phyloP scores from a whole-genome alignment of 2,888 invertebrate genomes.

The Malacosoma neustria region DNA sequence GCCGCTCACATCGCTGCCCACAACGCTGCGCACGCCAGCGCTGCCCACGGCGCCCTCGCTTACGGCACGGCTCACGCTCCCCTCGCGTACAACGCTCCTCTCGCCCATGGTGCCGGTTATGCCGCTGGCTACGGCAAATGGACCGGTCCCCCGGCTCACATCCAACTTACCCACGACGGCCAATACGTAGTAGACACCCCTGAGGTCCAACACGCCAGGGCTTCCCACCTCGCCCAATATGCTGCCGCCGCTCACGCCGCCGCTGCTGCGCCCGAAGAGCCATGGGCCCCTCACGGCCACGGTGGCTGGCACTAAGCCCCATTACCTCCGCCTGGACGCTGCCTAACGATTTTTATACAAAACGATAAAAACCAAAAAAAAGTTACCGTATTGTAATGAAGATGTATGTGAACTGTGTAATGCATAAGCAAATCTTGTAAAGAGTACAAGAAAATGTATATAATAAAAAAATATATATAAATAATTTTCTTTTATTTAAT shows the following conservation, averaged over 20 bases:
- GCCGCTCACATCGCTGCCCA: slow-evolving; percentile 69
- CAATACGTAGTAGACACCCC: slow-evolving; percentile 69
- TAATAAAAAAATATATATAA: slow-evolving; percentile 58
- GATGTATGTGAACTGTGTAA: slow-evolving; percentile 59
- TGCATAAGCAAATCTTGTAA: slow-evolving; percentile 58
- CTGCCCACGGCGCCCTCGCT: slow-evolving; percentile 30
- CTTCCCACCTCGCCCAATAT: slow-evolving; percentile 56
- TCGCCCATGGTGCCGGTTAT: slow-evolving; percentile 37
- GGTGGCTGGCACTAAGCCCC: slow-evolving; percentile 56
- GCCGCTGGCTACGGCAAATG: slow-evolving; percentile 65
- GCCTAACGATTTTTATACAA: slow-evolving; percentile 59
- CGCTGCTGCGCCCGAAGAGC: slow-evolving; percentile 58
- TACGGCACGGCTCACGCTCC: slow-evolving; percentile 26
- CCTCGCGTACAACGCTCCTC: slow-evolving; percentile 29
- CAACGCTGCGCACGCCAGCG: slow-evolving; percentile 45
- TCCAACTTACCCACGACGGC: slow-evolving; percentile 68
- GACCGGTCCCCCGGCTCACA: slow-evolving; percentile 62
- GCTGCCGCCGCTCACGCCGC: slow-evolving; percentile 62
- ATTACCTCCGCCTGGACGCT: slow-evolving; percentile 45
- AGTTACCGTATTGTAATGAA: slow-evolving; percentile 49
- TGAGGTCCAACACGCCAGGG: slow-evolving; percentile 65
- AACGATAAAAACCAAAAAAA: slow-evolving; percentile 40
- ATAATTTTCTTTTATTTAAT: slow-evolving; percentile 22
- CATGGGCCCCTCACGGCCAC: slow-evolving; percentile 45
- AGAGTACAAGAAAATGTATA: slow-evolving; percentile 61